Evolutionary conservation across 2,888 invertebrate species (phyloP), one percentile per base, ranked within the genome.

Genomic region (Arctia plantaginis): DNA sequence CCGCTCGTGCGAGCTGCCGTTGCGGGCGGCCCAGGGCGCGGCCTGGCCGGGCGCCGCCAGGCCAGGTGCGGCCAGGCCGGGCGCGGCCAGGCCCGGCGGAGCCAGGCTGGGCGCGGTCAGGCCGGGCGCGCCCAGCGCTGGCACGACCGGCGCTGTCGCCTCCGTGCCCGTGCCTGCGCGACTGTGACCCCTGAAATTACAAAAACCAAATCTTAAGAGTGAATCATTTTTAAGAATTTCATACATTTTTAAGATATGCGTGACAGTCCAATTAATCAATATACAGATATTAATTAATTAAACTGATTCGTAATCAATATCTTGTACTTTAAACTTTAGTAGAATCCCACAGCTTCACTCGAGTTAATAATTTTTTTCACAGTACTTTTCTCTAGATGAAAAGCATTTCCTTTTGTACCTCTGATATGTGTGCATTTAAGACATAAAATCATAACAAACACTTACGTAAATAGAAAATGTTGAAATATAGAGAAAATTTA

Each of bases 121-220:
- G 76, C 77, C 65, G 75, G 71, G 72, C 68, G 72, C 75, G 73
- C 59, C 64, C 67, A 69, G 35, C 64, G 74, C 72, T 74, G 73
- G 80, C 62, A 79, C 81, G 62, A 75, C 71, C 69, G 69, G 75
- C 0, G 72, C 76, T 23, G 89, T 77, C 89, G 93, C 82, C 77
- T 93, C 94, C 75, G 92, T 85, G 76, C 93, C 94, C 0, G 90
- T 78, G 0, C 92, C 90, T 4, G 95, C 94, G 62, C 95, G 89
- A 69, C 95, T 90, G 90, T 94, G 93, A 51, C 94, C 93, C 89
- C 95, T 95, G 87, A 0, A 27, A 33, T 59, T n/a, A n/a, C n/a
- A 55, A 12, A 27, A 4, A 35, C 35, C 35, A 35, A 35, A 35
- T 35, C 35, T 4, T 3, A 35, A 35, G 6, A 35, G 35, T 4